Evolutionary conservation across 2,113 vertebrate genomes (phyloP).

Genomic region (Circaetus gallicus): DNA sequence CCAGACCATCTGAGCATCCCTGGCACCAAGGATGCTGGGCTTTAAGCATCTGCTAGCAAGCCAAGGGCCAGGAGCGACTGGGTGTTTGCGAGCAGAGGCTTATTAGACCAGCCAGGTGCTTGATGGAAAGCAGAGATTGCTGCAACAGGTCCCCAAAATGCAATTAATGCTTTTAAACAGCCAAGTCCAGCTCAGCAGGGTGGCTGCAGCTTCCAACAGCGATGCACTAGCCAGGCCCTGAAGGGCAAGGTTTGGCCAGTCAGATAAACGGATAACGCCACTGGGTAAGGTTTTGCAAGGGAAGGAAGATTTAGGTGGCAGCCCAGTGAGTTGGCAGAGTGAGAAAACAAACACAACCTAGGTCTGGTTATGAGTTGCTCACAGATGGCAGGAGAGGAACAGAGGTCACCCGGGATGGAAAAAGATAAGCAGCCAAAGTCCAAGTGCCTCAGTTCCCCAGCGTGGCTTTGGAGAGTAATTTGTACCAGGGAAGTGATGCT

Average conservation of each 20-base stretch:
- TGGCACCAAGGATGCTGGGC: neutral
- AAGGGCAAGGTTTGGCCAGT: neutral
- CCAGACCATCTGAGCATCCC: neutral
- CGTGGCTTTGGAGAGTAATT: neutral
- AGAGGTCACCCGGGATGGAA: neutral
- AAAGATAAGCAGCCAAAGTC: neutral
- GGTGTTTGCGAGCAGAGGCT: neutral
- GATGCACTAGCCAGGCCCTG: neutral
- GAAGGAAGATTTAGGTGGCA: neutral
- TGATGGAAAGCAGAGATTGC: neutral
- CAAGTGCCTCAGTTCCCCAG: accelerated
- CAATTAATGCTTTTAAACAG: neutral
- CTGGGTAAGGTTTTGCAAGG: neutral
- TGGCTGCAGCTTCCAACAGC: neutral
- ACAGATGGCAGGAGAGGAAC: neutral
- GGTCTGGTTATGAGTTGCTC: accelerated
- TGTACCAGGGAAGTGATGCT: neutral
- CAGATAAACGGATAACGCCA: neutral
- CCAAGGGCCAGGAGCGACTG: accelerated
- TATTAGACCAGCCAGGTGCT: neutral
- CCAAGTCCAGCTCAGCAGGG: neutral
- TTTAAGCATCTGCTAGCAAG: neutral
- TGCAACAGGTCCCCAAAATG: neutral
- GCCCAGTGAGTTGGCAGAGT: neutral
- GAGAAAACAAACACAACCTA: neutral